Base-by-base conservation (phyloP, 2,888 invertebrate genomes). In the Oxystoma pomonae region DNA sequence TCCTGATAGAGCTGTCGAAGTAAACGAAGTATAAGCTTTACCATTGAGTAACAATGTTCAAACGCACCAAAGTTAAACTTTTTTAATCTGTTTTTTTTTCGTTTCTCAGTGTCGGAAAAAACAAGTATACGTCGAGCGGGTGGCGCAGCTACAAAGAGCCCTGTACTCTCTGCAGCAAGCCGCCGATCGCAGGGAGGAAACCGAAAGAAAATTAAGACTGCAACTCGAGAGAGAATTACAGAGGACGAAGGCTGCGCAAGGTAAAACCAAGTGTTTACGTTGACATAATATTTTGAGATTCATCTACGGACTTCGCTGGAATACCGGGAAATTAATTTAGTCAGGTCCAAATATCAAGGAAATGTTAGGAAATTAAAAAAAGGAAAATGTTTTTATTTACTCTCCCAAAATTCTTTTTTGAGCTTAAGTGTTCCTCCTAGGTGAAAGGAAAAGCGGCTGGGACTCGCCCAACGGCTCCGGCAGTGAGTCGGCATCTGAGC, bases 181-280 rank as follows among this genome's bases (percentile, higher is more conserved):
- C 5, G 90, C 91, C 73, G 94, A 95, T 75, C 84, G 92, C 70
- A 85, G 94, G 66, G 92, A 95, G 77, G 90, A 91, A 78, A 91
- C 92, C 55, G 93, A 95, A 81, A 85, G 91, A 71, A 91, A 92
- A 77, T 83, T 96, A 68, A 83, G 94, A 64, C 86, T 91, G 51
- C 93, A 94, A 76, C 84, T 95, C 20, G 95, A 96, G 79, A 86
- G 89, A 72, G 95, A 96, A 80, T 83, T 96, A 67, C 88, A 91
- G 73, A 83, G 86, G 77, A 83, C 78, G 52, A 78, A 81, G 68
- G 74, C 73, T 64, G 68, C 74, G 58, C 70, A 75, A 65, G 75
- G 75, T 57, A 75, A 21, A n/a, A 12, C n/a, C n/a, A n/a, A n/a
- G n/a, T n/a, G n/a, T n/a, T n/a, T n/a, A n/a, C n/a, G n/a, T n/a